A percentile compares a stretch with the other conserved stretches of the same genome.
Evolutionary conservation across 2,113 vertebrate genomes (phyloP).

Genomic region (Ammospiza nelsoni): DNA sequence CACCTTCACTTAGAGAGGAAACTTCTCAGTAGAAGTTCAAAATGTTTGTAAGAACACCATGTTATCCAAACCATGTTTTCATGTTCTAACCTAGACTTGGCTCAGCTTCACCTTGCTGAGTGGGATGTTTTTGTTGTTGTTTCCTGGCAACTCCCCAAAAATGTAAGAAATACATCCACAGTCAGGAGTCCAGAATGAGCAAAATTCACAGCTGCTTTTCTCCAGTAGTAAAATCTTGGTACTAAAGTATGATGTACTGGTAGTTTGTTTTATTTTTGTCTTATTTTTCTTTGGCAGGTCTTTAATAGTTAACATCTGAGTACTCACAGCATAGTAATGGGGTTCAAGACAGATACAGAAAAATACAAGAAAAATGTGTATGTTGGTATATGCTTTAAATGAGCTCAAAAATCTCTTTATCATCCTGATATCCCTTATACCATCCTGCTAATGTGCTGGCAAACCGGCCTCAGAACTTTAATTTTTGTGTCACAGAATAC

Average conservation of each 20-base stretch:
- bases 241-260: background rate
- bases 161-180: background rate
- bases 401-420: background rate
- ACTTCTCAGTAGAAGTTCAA: background rate
- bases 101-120: background rate
- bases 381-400: background rate
- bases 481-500: background rate
- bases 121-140: background rate
- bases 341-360: background rate
- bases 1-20: background rate
- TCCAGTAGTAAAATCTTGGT: background rate
- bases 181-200: background rate
- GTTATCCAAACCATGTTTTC: background rate
- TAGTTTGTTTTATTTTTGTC: background rate
- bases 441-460: accelerated
- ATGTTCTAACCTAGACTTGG: background rate
- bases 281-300: background rate
- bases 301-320: background rate
- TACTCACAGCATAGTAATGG: background rate
- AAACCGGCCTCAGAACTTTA: background rate
- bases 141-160: background rate
- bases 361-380: background rate
- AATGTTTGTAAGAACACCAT: background rate
- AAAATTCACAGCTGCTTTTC: background rate
- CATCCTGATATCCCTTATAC: background rate